Evolutionary conservation across 1,140 invertebrate species (phyloP).

Genomic region (Ylistrum balloti): DNA sequence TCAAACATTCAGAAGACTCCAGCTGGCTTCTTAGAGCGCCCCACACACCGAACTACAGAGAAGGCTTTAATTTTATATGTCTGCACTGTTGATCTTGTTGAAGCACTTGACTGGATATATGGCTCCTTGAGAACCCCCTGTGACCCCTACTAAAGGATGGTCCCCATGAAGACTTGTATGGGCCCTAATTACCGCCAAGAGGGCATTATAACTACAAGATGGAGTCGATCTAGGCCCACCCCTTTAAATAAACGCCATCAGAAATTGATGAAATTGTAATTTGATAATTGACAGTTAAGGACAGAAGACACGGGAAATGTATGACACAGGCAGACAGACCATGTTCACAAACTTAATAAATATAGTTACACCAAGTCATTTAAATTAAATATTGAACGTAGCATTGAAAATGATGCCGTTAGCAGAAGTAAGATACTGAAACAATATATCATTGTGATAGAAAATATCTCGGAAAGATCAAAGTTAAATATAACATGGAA

Average conservation of each 20-base stretch:
- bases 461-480: too few relatives aligned
- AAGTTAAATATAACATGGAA: too few relatives aligned
- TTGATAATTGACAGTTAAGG: neutral
- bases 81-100: neutral
- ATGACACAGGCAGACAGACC: neutral
- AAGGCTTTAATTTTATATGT: neutral
- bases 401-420: too few relatives aligned
- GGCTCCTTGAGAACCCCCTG: neutral
- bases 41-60: neutral
- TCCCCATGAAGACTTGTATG: neutral
- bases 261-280: neutral
- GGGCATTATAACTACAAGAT: neutral
- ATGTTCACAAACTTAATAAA: neutral
- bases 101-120: constrained; percentile 8
- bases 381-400: neutral
- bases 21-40: neutral
- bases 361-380: neutral
- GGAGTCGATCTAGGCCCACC: neutral
- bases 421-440: too few relatives aligned
- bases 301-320: neutral
- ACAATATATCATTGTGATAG: too few relatives aligned
- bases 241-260: neutral
- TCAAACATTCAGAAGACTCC: neutral
- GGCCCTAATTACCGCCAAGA: neutral
- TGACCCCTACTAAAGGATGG: neutral